Percentiles rank a stretch among this genome's conserved stretches.
Evolutionary conservation across 2,797 vertebrate species (phyloP).

Genomic region (Phalanger gymnotis): DNA sequence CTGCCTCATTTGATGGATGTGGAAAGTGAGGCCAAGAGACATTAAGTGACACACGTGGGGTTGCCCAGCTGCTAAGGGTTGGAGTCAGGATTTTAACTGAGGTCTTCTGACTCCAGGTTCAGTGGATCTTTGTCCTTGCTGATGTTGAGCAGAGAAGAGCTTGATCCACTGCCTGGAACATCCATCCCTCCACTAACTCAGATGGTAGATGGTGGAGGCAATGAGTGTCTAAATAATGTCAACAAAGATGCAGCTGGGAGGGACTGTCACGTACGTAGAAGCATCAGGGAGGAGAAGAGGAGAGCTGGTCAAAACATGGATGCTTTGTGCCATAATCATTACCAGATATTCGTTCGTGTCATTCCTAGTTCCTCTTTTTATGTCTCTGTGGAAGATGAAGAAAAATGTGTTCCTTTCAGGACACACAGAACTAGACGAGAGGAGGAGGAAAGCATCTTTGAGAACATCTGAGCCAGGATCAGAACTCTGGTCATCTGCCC

Average conservation of each 20-base stretch:
- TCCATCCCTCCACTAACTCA: neutral
- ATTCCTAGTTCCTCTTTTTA: neutral
- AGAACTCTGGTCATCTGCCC: neutral
- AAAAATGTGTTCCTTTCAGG: neutral
- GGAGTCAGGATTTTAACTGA: too few relatives aligned
- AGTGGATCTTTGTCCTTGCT: too few relatives aligned
- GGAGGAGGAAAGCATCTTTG: neutral
- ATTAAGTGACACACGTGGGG: neutral
- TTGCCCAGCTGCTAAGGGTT: neutral
- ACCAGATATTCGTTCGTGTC: neutral
- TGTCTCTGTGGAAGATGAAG: fast-evolving
- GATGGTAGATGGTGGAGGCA: neutral
- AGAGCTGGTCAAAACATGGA: neutral
- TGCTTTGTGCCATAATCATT: too few relatives aligned
- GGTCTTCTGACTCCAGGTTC: too few relatives aligned
- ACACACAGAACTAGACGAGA: neutral
- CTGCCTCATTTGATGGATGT: neutral
- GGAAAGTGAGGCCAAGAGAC: neutral
- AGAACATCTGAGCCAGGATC: neutral
- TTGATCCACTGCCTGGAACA: neutral
- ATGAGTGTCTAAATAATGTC: neutral
- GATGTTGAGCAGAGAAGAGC: neutral
- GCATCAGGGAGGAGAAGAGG: neutral
- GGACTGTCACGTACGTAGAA: neutral
- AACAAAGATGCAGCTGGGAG: neutral